A percentile compares a stretch with the other conserved stretches of the same genome.
Conservation (phyloP, 2,888 invertebrate species). For the Diarsia mendica region DNA sequence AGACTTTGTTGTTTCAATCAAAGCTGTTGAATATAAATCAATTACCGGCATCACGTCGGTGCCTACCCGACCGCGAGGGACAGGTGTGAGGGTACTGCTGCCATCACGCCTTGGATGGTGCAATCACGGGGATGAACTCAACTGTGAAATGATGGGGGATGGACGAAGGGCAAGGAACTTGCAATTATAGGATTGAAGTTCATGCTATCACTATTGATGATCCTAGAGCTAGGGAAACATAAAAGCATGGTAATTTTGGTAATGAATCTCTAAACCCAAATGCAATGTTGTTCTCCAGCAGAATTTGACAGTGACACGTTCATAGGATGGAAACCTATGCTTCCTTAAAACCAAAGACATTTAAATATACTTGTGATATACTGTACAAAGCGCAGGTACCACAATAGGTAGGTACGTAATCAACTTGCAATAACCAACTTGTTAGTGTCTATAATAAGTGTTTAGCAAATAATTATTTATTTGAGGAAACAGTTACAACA, state of each 20-base stretch:
- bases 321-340: too few species aligned
- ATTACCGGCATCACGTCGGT: constrained; percentile 53
- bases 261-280: background rate
- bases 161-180: constrained; percentile 64
- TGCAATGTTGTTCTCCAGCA: background rate
- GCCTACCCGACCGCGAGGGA: constrained; percentile 62
- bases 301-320: background rate
- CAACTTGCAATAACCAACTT: background rate
- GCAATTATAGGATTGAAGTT: constrained; percentile 13
- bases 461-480: background rate
- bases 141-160: constrained; percentile 75
- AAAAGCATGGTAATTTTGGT: background rate
- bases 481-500: background rate
- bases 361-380: background rate
- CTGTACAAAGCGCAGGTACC: background rate
- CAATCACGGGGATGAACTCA: constrained; percentile 74
- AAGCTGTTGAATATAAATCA: constrained; percentile 57
- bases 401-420: background rate
- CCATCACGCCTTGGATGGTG: constrained; percentile 33
- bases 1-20: constrained; percentile 47
- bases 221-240: background rate
- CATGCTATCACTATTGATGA: background rate
- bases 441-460: background rate
- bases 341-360: background rate
- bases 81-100: constrained; percentile 69